A percentile compares a stretch with the other conserved stretches of the same genome.
Evolutionary conservation across 2,113 vertebrate species (phyloP).

Genomic region (Crotophaga sulcirostris): DNA sequence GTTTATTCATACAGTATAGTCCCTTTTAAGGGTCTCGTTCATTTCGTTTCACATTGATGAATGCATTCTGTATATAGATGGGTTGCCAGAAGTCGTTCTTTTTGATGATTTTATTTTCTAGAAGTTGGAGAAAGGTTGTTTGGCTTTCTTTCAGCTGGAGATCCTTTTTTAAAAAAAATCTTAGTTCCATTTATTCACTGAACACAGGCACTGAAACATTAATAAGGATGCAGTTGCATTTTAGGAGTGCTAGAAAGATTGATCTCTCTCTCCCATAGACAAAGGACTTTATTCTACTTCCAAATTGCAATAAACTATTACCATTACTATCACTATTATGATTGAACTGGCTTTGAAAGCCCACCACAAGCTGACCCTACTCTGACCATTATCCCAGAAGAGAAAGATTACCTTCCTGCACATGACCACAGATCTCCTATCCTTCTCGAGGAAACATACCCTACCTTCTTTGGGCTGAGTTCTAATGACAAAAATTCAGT

Average conservation of each 20-base stretch:
- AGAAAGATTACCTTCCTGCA: not conserved
- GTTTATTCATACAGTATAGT: not conserved
- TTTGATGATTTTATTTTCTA: not conserved
- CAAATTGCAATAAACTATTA: not conserved
- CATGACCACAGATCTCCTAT: not conserved
- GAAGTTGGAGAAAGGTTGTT: not conserved
- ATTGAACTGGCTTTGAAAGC: not conserved
- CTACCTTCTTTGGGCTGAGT: not conserved
- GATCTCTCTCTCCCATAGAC: not conserved
- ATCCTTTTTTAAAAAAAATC: not conserved
- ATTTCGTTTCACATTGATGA: not conserved
- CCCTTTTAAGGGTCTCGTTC: not conserved
- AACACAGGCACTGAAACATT: not conserved
- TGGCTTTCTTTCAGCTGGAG: not conserved
- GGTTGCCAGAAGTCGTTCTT: not conserved
- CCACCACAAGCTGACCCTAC: not conserved
- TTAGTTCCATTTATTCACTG: not conserved
- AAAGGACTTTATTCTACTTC: not conserved
- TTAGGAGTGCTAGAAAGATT: not conserved
- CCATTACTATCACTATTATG: no score
- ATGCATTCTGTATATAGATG: not conserved
- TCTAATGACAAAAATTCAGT: not conserved
- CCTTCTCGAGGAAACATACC: not conserved
- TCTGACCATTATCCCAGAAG: not conserved
- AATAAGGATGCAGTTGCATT: not conserved